Evolutionary conservation across 2,888 invertebrate species (phyloP), one percentile per base, ranked within the genome.

Genomic region (Lasioglossum calceatum): DNA sequence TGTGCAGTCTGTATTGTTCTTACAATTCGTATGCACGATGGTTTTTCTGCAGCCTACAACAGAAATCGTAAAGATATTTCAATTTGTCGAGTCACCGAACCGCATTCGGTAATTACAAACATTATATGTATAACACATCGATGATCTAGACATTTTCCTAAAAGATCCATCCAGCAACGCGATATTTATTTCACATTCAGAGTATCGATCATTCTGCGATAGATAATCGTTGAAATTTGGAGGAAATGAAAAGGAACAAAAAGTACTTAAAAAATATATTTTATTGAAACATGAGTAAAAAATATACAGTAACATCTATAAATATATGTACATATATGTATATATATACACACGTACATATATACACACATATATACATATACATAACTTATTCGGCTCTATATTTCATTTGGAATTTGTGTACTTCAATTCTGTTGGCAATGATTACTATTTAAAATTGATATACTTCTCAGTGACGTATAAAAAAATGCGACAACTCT

Each of bases 1-100:
- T 93, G 92, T 75, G 92, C 87, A n/a, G 89, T 86, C 79, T 89
- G 93, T 77, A 93, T 88, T 12, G 93, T 92, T 50, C 93, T 88
- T 19, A 94, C 92, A 76, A 94, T 93, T 79, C 94, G 92, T 73
- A 92, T 83, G 79, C 90, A 90, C 39, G 81, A 54, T 85, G 81
- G 50, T 86, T 92, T 93, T 72, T 94, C 93, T 47, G 84, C 73
- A 32, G 75, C 84, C 91, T 92, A 88, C 32, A 92, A 93, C 84
- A 93, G 85, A 91, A 86, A 78, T 74, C 8, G 42, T 36, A 2
- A 72, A 27, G n/a, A 64, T 32, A 44, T 64, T 73, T 42, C 32
- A 12, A 32, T 47, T 42, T 58, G 19, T 42, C 8, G 0, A 42
- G 8, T 39, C 54, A 47, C 1, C 32, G 0, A 42, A 14, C 2